Conservation (phyloP, 2,797 vertebrate species). For the Pempheris klunzingeri region DNA sequence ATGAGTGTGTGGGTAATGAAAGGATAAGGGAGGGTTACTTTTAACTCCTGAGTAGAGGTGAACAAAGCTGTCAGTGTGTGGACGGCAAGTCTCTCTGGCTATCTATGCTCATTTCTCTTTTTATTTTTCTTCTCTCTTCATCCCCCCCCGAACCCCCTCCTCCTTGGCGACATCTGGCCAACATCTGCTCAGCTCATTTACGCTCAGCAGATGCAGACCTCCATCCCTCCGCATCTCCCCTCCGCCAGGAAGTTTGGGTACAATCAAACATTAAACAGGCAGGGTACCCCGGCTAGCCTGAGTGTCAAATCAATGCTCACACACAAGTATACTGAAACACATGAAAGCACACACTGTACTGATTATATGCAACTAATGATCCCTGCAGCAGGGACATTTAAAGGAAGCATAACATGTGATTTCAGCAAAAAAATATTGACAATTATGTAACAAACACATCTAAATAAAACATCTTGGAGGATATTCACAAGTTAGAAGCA, state of each 20-base stretch:
- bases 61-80: constrained; percentile 80
- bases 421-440: not conserved
- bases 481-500: not conserved
- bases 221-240: constrained; percentile 10
- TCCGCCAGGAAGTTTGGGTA: constrained; percentile 69
- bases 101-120: constrained; percentile 22
- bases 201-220: constrained; percentile 57
- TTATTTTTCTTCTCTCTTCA: constrained; percentile 14
- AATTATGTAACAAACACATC: not conserved
- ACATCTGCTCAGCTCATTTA: constrained; percentile 76
- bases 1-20: constrained; percentile 24
- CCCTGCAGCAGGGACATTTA: not conserved
- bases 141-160: not conserved
- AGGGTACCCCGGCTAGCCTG: constrained; percentile 42
- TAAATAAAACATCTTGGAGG: not conserved
- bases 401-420: too few relatives aligned
- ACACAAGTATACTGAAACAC: not conserved
- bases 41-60: constrained; percentile 61
- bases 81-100: constrained; percentile 52
- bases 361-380: not conserved
- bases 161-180: constrained; percentile 71
- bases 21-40: constrained; percentile 42
- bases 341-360: not conserved
- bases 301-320: constrained; percentile 27
- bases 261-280: constrained; percentile 69